Base-by-base conservation (phyloP, 2,797 vertebrate genomes). In the Cephalopachus bancanus region DNA sequence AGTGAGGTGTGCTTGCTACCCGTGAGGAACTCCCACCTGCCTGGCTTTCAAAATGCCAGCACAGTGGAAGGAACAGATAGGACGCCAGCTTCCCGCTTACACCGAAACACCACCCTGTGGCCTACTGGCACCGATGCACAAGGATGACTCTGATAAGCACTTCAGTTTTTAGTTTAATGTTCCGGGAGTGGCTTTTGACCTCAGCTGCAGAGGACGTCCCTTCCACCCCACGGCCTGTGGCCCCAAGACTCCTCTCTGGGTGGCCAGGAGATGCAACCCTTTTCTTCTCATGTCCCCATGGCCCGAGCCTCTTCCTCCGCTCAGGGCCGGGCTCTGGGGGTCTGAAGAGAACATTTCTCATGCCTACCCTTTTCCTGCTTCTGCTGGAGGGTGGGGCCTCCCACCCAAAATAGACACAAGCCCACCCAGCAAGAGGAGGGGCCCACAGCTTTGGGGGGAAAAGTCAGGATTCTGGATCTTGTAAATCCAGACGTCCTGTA, bases 391-490 rank as follows among this genome's bases (percentile, higher is more conserved):
- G 57, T 26, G 30, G 74, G 26, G 30, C 49, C 65, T 69, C 83
- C 30, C 0, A 88, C 72, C 11, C 5, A 59, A 76, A 87, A 91
- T 67, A 92, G 83, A 97, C 95, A 83, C 95, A 81, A 87, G 98
- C 83, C 93, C 94, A 97, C 97, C 96, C 96, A 95, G 97, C 7
- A 88, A 97, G 79, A 85, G 97, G 97, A 96, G 94, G 67, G 7
- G 69, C 0, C 89, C 85, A 59, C 93, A 72, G 97, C 94, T 95
- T 91, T 69, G 81, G n/a, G 83, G 57, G 96, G 97, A 22, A 89
- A 96, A 97, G 97, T 96, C 97, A 97, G 28, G n/a, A 14, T 69
- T 98, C 98, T 98, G 98, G 98, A 97, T 98, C 94, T 14, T 98
- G 97, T 98, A 98, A 98, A 91, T 44, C 33, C 96, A 60, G 97